phyloP scores from a whole-genome alignment of 2,113 vertebrate genomes.

The Lontra canadensis region DNA sequence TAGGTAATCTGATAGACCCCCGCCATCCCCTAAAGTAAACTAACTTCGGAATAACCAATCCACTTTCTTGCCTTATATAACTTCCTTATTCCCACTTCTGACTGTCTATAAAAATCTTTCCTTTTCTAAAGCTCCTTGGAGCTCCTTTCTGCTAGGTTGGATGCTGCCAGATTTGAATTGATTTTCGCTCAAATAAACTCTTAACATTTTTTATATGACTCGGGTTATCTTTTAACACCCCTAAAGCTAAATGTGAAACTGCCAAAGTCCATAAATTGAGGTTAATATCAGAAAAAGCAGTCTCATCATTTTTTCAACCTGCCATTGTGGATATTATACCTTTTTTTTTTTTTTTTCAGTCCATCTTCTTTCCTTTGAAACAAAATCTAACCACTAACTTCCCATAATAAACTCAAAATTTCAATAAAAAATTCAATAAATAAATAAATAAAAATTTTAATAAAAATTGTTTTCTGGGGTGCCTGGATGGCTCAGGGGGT shows the following conservation, averaged over 20 bases:
- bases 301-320: background rate
- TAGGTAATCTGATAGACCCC: background rate
- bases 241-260: background rate
- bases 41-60: background rate
- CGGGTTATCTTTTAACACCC: background rate
- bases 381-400: background rate
- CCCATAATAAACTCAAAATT: slow-evolving; percentile 23
- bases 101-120: background rate
- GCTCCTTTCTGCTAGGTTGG: background rate
- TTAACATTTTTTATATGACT: background rate
- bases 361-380: background rate
- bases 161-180: background rate
- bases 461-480: too few relatives aligned
- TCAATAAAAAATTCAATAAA: background rate
- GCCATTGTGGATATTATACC: background rate
- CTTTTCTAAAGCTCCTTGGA: background rate
- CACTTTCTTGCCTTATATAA: background rate
- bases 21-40: background rate
- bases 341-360: background rate
- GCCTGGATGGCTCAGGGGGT: too few relatives aligned
- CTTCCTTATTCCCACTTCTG: background rate
- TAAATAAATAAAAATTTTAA: background rate
- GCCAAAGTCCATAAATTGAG: background rate
- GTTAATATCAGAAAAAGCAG: background rate
- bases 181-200: slow-evolving; percentile 5